These are phyloP conservation scores for Trachops cirrhosus DNA, from an alignment of 2,797 vertebrate genomes.

Conservation along the genomic window DNA sequence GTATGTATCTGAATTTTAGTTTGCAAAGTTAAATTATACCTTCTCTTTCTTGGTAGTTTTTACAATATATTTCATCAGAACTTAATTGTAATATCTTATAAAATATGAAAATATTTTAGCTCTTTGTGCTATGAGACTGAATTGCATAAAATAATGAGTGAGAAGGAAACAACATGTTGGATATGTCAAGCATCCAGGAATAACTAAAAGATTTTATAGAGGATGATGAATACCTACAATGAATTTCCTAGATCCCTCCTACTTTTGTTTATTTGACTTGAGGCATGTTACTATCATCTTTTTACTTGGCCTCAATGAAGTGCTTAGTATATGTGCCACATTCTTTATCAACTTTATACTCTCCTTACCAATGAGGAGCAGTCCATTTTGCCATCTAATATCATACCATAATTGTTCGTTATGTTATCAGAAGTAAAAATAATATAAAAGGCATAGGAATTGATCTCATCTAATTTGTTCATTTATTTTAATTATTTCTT, in stretches of 20 bases:
- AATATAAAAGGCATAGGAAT: background rate
- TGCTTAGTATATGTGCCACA: background rate
- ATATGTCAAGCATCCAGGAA: background rate
- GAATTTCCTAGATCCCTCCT: background rate
- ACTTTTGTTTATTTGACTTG: background rate
- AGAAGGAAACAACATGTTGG: background rate
- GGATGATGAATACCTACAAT: background rate
- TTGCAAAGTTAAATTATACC: conserved; percentile 18
- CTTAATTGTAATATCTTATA: background rate
- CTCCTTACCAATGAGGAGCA: background rate
- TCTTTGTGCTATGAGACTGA: background rate
- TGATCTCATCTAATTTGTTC: background rate
- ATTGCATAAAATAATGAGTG: background rate
- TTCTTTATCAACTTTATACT: background rate
- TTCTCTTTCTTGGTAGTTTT: background rate
- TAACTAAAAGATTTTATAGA: background rate
- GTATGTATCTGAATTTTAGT: background rate
- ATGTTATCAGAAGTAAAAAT: background rate
- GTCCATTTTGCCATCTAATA: background rate
- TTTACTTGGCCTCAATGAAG: background rate
- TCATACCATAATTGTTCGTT: background rate
- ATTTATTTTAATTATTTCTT: background rate
- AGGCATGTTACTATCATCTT: background rate
- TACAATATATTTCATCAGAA: background rate
- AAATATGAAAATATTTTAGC: conserved; percentile 10